These are phyloP conservation scores for Anguilla rostrata DNA, from an alignment of 2,113 vertebrate species.

Conservation along the genomic window DNA sequence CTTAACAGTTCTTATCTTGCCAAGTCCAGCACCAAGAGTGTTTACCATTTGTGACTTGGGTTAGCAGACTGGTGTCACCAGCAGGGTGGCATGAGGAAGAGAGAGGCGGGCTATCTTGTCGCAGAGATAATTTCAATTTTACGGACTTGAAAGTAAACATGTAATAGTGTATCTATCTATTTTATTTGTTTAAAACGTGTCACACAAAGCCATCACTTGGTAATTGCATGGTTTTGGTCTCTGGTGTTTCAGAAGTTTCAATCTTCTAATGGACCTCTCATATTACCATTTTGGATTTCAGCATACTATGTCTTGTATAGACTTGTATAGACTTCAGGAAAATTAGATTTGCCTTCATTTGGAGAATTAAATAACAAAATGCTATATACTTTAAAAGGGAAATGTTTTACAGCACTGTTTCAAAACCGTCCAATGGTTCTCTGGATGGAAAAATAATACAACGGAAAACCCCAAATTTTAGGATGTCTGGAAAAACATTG, in stretches of 20 bases:
- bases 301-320: conserved; percentile 4
- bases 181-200: conserved; percentile 18
- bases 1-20: neutral
- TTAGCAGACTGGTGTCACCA: neutral
- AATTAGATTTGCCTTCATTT: conserved; percentile 10
- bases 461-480: neutral
- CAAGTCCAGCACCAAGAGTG: too few relatives aligned
- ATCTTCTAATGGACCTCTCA: conserved; percentile 19
- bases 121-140: neutral
- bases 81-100: neutral
- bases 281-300: conserved; percentile 23
- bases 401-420: neutral
- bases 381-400: neutral
- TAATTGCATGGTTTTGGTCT: conserved; percentile 17
- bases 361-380: conserved; percentile 7
- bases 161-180: conserved; percentile 6
- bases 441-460: neutral
- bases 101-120: neutral
- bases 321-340: conserved; percentile 1
- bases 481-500: neutral
- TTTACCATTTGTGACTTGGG: neutral
- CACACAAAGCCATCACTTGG: neutral
- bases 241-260: conserved; percentile 11
- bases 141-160: conserved; percentile 3
- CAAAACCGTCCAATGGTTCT: neutral